Conservation (phyloP, 2,797 vertebrate genomes). For the Melanotaenia parkinsoni region DNA sequence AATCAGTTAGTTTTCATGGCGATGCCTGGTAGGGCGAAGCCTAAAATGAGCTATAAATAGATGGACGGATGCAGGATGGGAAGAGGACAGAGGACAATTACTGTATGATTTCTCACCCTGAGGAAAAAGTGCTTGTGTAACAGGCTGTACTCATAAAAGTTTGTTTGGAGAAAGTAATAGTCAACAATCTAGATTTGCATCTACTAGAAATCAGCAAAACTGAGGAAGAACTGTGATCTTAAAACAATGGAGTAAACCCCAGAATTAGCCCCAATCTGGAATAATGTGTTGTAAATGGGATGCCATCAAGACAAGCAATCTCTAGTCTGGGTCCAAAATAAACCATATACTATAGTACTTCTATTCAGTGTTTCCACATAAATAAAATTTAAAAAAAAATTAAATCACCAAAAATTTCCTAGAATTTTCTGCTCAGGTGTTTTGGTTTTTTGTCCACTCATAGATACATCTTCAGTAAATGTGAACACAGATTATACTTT, state of each 20-base stretch:
- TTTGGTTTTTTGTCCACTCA: neutral
- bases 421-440: neutral
- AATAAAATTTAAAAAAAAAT: too few relatives aligned
- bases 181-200: slow-evolving; percentile 62
- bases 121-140: slow-evolving; percentile 1
- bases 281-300: neutral
- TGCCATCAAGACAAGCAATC: neutral
- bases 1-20: slow-evolving; percentile 66
- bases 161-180: slow-evolving; percentile 55
- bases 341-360: too few relatives aligned
- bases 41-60: slow-evolving; percentile 75
- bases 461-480: slow-evolving; percentile 11
- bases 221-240: slow-evolving; percentile 27
- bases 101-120: slow-evolving; percentile 44
- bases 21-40: slow-evolving; percentile 45
- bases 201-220: slow-evolving; percentile 49
- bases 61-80: slow-evolving; percentile 60
- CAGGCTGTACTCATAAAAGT: slow-evolving; percentile 11
- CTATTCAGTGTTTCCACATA: too few relatives aligned
- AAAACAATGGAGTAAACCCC: neutral
- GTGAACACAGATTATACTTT: slow-evolving; percentile 7
- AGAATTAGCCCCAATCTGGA: neutral
- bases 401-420: too few relatives aligned
- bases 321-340: too few relatives aligned
- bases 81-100: slow-evolving; percentile 66